phyloP scores from a whole-genome alignment of 2,113 vertebrate species.

The Psophia crepitans region DNA sequence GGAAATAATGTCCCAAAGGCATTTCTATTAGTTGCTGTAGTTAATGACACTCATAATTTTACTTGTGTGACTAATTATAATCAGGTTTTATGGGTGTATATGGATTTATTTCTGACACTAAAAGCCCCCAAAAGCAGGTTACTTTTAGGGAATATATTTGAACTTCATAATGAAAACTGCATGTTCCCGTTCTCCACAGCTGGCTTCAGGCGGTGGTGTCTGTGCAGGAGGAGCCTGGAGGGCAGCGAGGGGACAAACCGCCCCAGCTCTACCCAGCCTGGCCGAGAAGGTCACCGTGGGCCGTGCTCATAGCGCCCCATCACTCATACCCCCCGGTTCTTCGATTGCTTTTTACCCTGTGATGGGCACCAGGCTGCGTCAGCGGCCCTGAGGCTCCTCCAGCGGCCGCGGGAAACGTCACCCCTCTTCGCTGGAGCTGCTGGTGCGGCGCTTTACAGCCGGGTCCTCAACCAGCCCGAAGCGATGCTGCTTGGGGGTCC shows the following conservation, averaged over 20 bases:
- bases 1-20: conserved; percentile 7
- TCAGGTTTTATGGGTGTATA: background rate
- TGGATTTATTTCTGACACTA: background rate
- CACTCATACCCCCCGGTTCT: background rate
- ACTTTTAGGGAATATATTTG: background rate
- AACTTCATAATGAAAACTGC: background rate
- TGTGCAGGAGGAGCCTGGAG: background rate
- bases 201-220: background rate
- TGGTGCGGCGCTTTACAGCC: rapidly evolving
- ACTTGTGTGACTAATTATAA: conserved; percentile 24
- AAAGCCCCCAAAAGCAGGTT: background rate
- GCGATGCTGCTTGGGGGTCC: rapidly evolving
- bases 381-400: too few species aligned
- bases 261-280: background rate
- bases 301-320: background rate
- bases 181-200: background rate
- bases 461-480: background rate
- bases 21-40: conserved; percentile 20
- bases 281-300: background rate
- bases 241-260: background rate
- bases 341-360: background rate
- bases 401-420: rapidly evolving
- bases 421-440: rapidly evolving
- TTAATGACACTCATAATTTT: conserved; percentile 31
- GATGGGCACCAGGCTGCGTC: rapidly evolving